Conservation (phyloP, 2,113 vertebrate genomes). For the Pavo muticus region DNA sequence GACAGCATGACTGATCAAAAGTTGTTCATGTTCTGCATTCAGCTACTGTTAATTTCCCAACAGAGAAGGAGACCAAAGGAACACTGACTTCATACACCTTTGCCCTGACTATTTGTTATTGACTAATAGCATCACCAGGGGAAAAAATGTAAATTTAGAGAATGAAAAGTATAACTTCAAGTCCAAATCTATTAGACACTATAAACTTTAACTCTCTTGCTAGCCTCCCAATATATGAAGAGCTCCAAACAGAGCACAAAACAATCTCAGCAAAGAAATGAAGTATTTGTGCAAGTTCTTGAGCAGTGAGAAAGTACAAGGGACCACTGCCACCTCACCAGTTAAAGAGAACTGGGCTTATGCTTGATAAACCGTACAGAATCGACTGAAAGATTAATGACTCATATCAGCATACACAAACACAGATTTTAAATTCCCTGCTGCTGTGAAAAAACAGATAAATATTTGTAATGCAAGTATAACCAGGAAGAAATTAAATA, state of each 20-base stretch:
- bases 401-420: background rate
- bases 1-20: no score
- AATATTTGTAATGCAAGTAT: background rate
- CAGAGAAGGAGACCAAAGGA: no score
- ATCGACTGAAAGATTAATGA: background rate
- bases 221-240: background rate
- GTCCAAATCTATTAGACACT: background rate
- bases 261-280: background rate
- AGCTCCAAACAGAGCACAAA: background rate
- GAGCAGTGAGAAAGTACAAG: background rate
- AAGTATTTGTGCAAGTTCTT: background rate
- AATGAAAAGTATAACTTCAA: background rate
- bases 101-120: no score
- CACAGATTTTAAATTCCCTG: conserved; percentile 13
- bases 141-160: no score
- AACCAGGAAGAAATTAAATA: conserved; percentile 17
- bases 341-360: background rate
- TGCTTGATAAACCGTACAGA: background rate
- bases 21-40: no score
- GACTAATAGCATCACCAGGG: no score
- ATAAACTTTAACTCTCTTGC: background rate
- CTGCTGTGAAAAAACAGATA: background rate
- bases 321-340: background rate
- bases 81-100: no score
- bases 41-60: no score